Evolutionary conservation across 2,888 invertebrate species (phyloP), one percentile per base, ranked within the genome.

Genomic region (Sphecodes monilicornis): DNA sequence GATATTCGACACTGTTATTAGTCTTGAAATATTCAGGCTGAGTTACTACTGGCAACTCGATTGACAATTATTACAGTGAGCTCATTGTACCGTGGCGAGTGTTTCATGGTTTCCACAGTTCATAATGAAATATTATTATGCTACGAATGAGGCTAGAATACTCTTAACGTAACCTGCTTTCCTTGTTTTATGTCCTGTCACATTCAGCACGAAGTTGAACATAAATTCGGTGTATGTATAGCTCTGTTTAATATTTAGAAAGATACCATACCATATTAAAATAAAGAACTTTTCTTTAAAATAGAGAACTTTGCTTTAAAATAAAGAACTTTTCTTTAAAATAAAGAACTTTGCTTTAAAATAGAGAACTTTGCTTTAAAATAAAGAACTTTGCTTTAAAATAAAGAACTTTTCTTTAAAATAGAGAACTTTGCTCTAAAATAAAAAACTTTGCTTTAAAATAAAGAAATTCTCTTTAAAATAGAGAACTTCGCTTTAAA

Each of bases 1-100:
- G 50, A 75, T 66, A 75, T 74, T 26, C 46, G 16, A 41, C 41
- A 22, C 50, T 41, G 50, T 32, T 70, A 74, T 82, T 69, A 82
- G 80, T 80, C 54, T n/a, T 29, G 64, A n/a, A 54, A 71, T 71
- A 74, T 50, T 71, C 70, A 75, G 39, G 26, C 36, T 8, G n/a
- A 41, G 41, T 54, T 13, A 32, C 16, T 13, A 32, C 16, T 41
- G 57, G 32, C 22, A 5, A n/a, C 18, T 41, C 22, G 60, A 32
- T 32, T 64, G 32, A 57, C 29, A 13, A 29, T 29, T 64, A 41
- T 74, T 43, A 22, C 57, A 29, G 57, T 3, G 57, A 39, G 57
- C 60, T 60, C 29, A 18, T 16, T 29, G 6, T 22, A 26, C 11
- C n/a, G 5, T 29, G 41, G 11, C 73, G n/a, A 29, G 18, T 29